Evolutionary conservation across 2,888 invertebrate species (phyloP), one percentile per base, ranked within the genome.

Genomic region (Melieria picta): DNA sequence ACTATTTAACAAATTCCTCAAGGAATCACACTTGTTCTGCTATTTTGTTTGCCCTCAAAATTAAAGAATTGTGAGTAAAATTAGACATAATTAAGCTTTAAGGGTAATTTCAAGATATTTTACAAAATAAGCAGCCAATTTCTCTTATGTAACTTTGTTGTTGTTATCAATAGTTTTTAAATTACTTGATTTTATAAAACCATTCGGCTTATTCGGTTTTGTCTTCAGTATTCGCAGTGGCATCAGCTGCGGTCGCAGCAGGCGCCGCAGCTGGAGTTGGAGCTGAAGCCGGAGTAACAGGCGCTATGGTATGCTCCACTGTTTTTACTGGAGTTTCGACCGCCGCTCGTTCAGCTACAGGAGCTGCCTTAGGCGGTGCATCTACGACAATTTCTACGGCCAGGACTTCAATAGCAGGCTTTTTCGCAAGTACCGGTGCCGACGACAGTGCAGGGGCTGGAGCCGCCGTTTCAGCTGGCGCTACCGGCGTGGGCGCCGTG

Each of bases 401-500:
- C 42, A 50, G 13, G 13, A 63, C 42, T 50, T 46, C 48, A 43
- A 45, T 10, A 43, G 43, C 42, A 62, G 65, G 4, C 56, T 30
- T 30, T 30, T 30, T 30, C 30, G 45, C n/a, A 7, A 42, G 1
- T 48, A 7, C 58, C 55, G 62, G 60, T 30, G 61, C 16, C 9
- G 62, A 42, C 4, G 60, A 42, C 7, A 7, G 58, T n/a, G 52
- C 30, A 45, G n/a, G 55, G 6, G 48, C 43, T 7, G 62, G 63
- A 61, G 50, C 42, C 52, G 62, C 52, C 9, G 45, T 42, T 56
- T 66, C 50, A 56, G 74, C 70, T 42, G 73, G 63, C 45, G 71
- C 66, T 72, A 75, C 72, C 60, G 56, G 30, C 68, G 55, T 61
- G 6, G 64, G 16, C 7, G 46, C 65, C 57, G 71, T 64, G 42